These are phyloP conservation scores for Cantharis nigra DNA, from an alignment of 2,888 invertebrate species.

Conservation along the genomic window DNA sequence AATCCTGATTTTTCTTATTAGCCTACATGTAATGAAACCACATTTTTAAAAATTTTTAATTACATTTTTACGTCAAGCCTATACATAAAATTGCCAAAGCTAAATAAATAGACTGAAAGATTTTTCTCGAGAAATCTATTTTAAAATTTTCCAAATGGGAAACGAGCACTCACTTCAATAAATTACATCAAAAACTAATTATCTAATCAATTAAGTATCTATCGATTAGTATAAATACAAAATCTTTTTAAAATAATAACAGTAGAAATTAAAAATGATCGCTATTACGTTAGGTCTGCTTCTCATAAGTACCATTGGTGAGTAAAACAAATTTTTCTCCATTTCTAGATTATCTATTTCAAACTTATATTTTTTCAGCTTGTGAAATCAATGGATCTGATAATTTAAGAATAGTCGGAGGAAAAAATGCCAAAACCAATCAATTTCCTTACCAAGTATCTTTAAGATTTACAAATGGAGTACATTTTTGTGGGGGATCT, in stretches of 20 bases:
- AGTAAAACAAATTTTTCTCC: not conserved
- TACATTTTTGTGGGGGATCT: slow-evolving; percentile 17
- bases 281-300: not conserved
- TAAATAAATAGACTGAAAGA: too few species aligned
- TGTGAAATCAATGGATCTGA: not conserved
- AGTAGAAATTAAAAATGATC: not conserved
- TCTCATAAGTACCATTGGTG: not conserved
- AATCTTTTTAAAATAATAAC: not conserved
- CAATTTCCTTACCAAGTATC: slow-evolving; percentile 14
- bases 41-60: too few species aligned
- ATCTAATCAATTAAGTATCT: not conserved
- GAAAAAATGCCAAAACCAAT: slow-evolving; percentile 51
- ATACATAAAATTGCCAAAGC: too few species aligned
- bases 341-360: not conserved
- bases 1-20: too few species aligned
- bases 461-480: not conserved
- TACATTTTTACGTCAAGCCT: too few species aligned
- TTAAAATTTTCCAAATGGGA: not conserved
- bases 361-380: not conserved
- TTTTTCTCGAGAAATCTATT: too few species aligned
- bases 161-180: not conserved
- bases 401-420: slow-evolving; percentile 54
- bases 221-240: not conserved
- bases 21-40: too few species aligned
- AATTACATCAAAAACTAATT: not conserved